Evolutionary conservation across 2,113 vertebrate species (phyloP), one percentile per base, ranked within the genome.

Genomic region (Procavia capensis): DNA sequence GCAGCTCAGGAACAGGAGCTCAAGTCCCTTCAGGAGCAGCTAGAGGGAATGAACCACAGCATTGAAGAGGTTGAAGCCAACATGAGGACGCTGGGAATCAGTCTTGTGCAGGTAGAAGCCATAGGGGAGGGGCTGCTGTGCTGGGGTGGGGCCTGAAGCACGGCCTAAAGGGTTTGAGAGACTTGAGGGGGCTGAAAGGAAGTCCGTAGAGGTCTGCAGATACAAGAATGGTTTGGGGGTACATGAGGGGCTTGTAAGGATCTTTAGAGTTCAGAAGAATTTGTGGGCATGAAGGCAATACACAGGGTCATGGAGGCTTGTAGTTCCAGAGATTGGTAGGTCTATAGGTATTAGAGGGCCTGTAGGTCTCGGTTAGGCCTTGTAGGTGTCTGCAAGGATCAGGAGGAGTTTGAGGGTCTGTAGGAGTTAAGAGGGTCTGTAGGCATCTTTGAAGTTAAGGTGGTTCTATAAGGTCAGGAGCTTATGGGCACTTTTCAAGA

Each of bases 1-100:
- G 98, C 97, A n/a, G 95, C 91, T 72, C 99, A 99, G 94, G 98
- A 99, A 96, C 98, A 98, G 85, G 99, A 99, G 92, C 84, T 99
- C 39, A 91, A 97, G 1, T 95, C 96, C 27, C 97, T 99, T 54
- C 98, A 97, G 97, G 97, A 98, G 84, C 98, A 99, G 92, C 95
- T 99, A 13, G 98, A 99, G 80, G 97, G 98, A 43, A 97, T 99
- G 45, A 98, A 98, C 66, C 95, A 74, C 41, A 98, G 98, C 14
- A 97, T 99, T 4, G 98, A 99, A 64, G 98, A 98, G 54, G 97
- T 99, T 2, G 97, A 98, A 31, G 97, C 97, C 29, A 98, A 98
- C 85, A 98, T 99, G 95, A 99, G 98, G 95, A 98, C 97, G 45
- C 97, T 98, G 74, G 98, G 96, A 6, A 96, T 99, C 93, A 98